Evolutionary conservation across 2,797 vertebrate species (phyloP), one percentile per base, ranked within the genome.

Genomic region (Cossypha polioptera): DNA sequence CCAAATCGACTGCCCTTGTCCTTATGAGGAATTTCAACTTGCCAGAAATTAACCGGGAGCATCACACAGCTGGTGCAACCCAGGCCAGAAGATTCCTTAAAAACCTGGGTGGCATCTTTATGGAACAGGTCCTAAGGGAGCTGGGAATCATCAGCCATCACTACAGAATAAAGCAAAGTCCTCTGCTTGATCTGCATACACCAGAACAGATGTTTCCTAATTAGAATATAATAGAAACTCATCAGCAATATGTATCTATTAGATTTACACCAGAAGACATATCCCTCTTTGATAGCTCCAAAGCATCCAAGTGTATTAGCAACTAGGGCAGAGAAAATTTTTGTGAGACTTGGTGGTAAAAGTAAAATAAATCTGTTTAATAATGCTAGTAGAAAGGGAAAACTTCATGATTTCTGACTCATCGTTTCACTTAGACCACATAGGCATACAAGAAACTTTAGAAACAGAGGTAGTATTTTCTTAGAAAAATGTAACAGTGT

Each of bases 171-270:
- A 87, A 89, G n/a, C 19, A 72, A 66, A 87, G 9, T 68, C 25
- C 38, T 74, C 20, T n/a, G 72, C 28, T 86, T 71, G 40, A 51
- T 90, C 57, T 91, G 53, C 50, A 51, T 77, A 65, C 0, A 0
- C 13, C 86, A 92, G 68, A 88, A 43, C 72, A 93, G 73, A 72
- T 68, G 50, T 84, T 94, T 84, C 58, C 54, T 90, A 81, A 95
- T 88, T 86, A 86, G 42, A 88, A 38, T 36, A 47, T 82, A 90
- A 80, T 50, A 90, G 54, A 75, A 86, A 91, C 33, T 90, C 57
- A 48, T 94, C 50, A 86, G 14, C 16, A 66, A 50, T 67, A 65
- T 67, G 35, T 74, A 68, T 72, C 29, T 71, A 43, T 79, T 75
- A 80, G 35, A 48, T 83, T 72, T 86, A 17, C 35, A 88, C 29